Percentiles rank a stretch among this genome's conserved stretches.
Evolutionary conservation across 2,113 vertebrate genomes (phyloP).

Genomic region (Ophthalmolycus amberensis): DNA sequence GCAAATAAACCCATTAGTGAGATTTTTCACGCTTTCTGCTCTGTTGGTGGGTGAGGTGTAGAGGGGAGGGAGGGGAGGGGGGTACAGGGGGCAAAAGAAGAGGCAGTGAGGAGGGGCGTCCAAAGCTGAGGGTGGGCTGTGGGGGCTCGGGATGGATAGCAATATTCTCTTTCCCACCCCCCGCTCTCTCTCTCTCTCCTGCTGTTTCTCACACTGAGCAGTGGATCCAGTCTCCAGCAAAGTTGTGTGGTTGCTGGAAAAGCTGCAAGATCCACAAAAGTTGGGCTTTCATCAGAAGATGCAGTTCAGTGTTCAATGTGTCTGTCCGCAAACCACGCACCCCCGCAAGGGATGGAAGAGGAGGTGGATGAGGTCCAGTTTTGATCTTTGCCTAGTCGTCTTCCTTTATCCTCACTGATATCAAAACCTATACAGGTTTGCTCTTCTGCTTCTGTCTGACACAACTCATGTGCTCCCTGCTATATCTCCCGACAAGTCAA

Average conservation of each 20-base stretch:
- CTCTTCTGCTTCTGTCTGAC: slow-evolving; percentile 40
- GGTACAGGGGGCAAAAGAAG: slow-evolving; percentile 65
- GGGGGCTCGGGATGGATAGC: slow-evolving; percentile 64
- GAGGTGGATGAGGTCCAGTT: slow-evolving; percentile 66
- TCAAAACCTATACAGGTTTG: slow-evolving; percentile 21
- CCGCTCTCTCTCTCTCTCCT: slow-evolving; percentile 30
- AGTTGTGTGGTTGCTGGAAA: slow-evolving; percentile 33
- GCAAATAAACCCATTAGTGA: slow-evolving; percentile 88
- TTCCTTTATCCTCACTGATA: slow-evolving; percentile 29
- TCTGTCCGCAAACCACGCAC: slow-evolving; percentile 37
- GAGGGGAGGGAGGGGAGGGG: slow-evolving; percentile 33
- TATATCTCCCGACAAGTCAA: slow-evolving; percentile 49
- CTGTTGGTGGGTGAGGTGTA: slow-evolving; percentile 78
- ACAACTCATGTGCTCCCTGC: slow-evolving; percentile 46
- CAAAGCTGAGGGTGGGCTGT: slow-evolving; percentile 67
- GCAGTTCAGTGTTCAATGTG: slow-evolving; percentile 26
- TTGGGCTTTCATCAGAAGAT: slow-evolving; percentile 56
- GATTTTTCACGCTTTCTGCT: slow-evolving; percentile 87
- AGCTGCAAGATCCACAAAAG: slow-evolving; percentile 56
- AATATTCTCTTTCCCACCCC: slow-evolving; percentile 57
- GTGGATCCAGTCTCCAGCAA: slow-evolving; percentile 46
- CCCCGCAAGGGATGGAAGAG: slow-evolving; percentile 24
- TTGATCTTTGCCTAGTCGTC: slow-evolving; percentile 56
- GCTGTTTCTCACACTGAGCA: slow-evolving; percentile 58
- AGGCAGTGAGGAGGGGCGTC: slow-evolving; percentile 72